Conservation (phyloP, 1,140 invertebrate genomes). For the Pristionchus pacificus region DNA sequence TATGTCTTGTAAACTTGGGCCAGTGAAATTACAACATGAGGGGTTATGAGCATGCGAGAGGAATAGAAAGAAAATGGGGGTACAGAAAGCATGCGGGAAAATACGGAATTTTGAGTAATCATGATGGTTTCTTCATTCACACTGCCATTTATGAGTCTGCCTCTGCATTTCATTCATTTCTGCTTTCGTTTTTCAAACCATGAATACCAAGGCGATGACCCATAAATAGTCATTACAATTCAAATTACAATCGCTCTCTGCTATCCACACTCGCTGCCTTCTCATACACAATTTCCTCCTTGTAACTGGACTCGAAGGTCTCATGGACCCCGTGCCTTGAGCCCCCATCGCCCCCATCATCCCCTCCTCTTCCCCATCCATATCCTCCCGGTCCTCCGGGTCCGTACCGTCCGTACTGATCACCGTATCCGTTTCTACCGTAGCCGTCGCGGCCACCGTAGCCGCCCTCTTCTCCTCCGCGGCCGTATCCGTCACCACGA, state of each 20-base stretch:
- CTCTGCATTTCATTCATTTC: too few species aligned
- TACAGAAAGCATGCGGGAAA: conserved; percentile 19
- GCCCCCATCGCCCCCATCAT: conserved; percentile 14
- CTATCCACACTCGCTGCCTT: conserved; percentile 33
- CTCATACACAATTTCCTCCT: conserved; percentile 50
- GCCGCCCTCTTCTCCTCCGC: conserved; percentile 5
- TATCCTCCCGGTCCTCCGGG: conserved; percentile 1
- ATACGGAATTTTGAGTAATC: too few species aligned
- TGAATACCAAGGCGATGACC: too few species aligned
- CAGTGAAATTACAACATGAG: too few species aligned
- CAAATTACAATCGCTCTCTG: too few species aligned
- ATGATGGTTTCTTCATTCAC: too few species aligned
- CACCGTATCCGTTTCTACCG: conserved; percentile 16
- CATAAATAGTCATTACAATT: too few species aligned
- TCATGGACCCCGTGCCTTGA: conserved; percentile 44
- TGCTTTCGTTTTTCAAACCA: too few species aligned
- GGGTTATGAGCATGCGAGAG: conserved; percentile 4
- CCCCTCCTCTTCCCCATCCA: conserved; percentile 6
- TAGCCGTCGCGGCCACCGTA: conserved; percentile 1
- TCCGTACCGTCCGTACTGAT: conserved; percentile 2
- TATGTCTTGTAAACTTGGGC: too few species aligned
- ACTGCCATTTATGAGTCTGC: too few species aligned
- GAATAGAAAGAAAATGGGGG: conserved; percentile 21
- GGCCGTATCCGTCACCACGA: conserved; percentile 20
- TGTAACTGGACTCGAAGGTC: conserved; percentile 53